These are phyloP conservation scores for Azemiops feae DNA, from an alignment of 2,113 vertebrate species.

Conservation along the genomic window DNA sequence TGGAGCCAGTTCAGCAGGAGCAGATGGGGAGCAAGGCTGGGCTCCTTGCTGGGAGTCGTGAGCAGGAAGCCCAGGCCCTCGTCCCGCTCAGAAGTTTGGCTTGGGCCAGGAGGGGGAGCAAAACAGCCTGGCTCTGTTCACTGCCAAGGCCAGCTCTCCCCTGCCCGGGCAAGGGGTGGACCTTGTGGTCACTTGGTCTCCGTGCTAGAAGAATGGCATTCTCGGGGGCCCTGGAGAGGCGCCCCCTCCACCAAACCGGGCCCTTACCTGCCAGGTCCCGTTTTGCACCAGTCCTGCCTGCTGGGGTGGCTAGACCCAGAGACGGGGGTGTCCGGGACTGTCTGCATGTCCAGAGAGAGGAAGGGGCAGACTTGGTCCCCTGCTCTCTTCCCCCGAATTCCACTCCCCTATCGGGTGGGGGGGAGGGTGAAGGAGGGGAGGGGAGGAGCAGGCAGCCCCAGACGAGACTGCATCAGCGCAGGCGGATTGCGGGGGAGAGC, in stretches of 20 bases:
- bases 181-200: conserved; percentile 9
- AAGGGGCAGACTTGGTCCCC: background rate
- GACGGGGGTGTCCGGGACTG: background rate
- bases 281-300: background rate
- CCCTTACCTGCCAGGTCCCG: background rate
- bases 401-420: background rate
- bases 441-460: background rate
- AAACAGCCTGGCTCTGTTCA: background rate
- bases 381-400: too few relatives aligned
- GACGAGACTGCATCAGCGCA: background rate
- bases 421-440: background rate
- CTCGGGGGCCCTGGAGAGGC: background rate
- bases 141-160: background rate
- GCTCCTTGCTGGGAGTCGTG: background rate
- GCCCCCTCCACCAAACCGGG: background rate
- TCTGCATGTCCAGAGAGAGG: background rate
- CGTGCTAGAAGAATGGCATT: background rate
- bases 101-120: background rate
- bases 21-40: background rate
- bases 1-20: background rate
- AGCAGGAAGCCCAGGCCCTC: background rate
- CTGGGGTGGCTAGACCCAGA: too few relatives aligned
- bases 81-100: background rate
- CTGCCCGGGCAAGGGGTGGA: background rate
- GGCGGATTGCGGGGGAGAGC: conserved; percentile 12